These are phyloP conservation scores for Falco punctatus DNA, from an alignment of 2,113 vertebrate genomes.

Conservation along the genomic window DNA sequence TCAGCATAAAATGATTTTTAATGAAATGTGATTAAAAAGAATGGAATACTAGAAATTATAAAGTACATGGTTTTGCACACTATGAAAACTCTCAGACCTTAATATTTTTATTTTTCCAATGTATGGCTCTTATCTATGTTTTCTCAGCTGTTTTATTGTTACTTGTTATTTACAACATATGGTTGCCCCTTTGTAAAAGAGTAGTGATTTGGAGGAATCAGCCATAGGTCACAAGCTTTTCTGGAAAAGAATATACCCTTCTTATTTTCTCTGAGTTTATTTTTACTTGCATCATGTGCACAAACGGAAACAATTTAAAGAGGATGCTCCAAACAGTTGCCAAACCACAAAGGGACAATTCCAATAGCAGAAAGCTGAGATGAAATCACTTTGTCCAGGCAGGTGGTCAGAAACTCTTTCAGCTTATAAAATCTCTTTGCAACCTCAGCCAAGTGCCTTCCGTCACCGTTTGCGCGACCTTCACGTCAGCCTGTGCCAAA, in stretches of 20 bases:
- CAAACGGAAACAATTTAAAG: not conserved
- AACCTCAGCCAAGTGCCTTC: not conserved
- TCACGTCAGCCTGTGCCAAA: not conserved
- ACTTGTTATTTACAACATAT: not conserved
- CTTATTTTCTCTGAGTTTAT: not conserved
- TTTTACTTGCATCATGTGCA: not conserved
- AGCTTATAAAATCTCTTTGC: not conserved
- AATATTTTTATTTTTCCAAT: not conserved
- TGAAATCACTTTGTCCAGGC: not conserved
- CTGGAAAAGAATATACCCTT: not conserved
- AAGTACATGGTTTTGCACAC: not conserved
- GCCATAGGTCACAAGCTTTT: not conserved
- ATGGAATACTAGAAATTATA: not conserved
- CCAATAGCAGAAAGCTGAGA: not conserved
- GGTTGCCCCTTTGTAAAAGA: not conserved
- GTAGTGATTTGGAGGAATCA: not conserved
- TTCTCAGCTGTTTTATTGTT: not conserved
- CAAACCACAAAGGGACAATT: not conserved
- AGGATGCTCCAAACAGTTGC: not conserved
- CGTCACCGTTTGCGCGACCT: not conserved
- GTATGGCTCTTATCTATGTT: not conserved
- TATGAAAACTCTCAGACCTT: not conserved
- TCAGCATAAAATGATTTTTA: not conserved
- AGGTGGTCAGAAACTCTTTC: slow-evolving; percentile 25
- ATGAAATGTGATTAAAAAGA: not conserved